These are phyloP conservation scores for Endotricha flammealis DNA, from an alignment of 2,888 invertebrate species.

Conservation along the genomic window DNA sequence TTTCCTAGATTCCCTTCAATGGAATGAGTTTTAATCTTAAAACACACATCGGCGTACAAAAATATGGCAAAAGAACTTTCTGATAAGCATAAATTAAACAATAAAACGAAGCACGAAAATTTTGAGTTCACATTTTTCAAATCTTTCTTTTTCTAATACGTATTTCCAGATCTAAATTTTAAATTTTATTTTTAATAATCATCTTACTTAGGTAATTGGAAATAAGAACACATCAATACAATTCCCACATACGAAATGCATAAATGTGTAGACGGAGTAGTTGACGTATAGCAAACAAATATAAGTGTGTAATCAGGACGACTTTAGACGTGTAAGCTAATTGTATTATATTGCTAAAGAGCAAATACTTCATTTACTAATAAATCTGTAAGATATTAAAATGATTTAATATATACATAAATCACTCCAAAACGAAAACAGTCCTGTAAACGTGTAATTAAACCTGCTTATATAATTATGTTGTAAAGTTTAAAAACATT, in stretches of 20 bases:
- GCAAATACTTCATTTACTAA: conserved; percentile 2
- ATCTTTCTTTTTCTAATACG: not conserved
- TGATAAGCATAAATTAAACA: conserved; percentile 11
- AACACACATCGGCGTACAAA: conserved; percentile 50
- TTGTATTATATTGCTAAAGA: not conserved
- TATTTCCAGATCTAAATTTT: not conserved
- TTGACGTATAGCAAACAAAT: not conserved
- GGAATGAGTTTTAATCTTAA: conserved; percentile 60
- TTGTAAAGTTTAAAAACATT: conserved; percentile 71
- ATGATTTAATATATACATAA: conserved; percentile 61
- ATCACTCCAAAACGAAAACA: conserved; percentile 67
- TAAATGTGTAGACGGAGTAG: not conserved
- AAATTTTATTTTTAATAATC: not conserved
- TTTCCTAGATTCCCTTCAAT: conserved; percentile 58
- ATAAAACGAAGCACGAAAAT: conserved; percentile 6
- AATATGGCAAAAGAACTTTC: conserved; percentile 53
- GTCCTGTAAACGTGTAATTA: conserved; percentile 64
- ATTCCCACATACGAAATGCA: not conserved
- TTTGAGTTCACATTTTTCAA: conserved; percentile 3
- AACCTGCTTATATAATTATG: conserved; percentile 64
- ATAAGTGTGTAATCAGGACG: not conserved
- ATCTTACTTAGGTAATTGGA: not conserved
- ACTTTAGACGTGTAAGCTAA: not conserved
- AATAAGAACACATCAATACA: not conserved
- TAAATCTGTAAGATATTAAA: conserved; percentile 28